These are phyloP conservation scores for Ptychodera flava DNA, from an alignment of 35 echinoderm and acorn worm genomes.

Conservation along the genomic window DNA sequence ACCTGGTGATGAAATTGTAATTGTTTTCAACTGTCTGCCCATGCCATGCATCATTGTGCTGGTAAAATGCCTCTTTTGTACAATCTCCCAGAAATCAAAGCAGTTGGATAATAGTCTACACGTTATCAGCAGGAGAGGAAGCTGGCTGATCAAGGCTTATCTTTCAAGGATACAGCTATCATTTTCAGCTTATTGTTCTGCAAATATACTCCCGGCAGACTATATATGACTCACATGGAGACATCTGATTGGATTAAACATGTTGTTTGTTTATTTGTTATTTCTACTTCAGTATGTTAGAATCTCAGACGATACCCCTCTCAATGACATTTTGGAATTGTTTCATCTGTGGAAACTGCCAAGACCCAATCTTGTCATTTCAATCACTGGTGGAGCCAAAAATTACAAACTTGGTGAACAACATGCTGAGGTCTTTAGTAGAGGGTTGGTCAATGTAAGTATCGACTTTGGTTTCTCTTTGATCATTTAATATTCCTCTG, in stretches of 20 bases:
- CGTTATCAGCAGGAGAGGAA: too few relatives aligned
- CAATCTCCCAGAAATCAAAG: too few relatives aligned
- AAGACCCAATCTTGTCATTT: constrained; percentile 67
- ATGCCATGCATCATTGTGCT: too few relatives aligned
- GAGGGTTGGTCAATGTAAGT: constrained; percentile 80
- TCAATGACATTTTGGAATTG: constrained; percentile 29
- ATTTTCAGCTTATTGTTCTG: too few relatives aligned
- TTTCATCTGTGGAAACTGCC: constrained; percentile 52
- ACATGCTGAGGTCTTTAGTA: constrained; percentile 74
- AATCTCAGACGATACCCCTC: constrained; percentile 52
- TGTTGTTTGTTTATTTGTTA: neutral
- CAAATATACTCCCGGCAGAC: too few relatives aligned
- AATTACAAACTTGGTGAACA: constrained; percentile 72
- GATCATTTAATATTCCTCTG: neutral
- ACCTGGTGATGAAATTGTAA: too few relatives aligned
- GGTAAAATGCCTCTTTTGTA: too few relatives aligned
- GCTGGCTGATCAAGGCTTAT: too few relatives aligned
- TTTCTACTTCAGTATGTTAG: constrained; percentile 58
- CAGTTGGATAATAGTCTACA: too few relatives aligned
- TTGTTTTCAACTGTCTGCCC: too few relatives aligned
- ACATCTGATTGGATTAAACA: neutral
- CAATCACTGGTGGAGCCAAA: constrained; percentile 61
- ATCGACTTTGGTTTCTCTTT: constrained; percentile 5
- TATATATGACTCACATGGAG: too few relatives aligned
- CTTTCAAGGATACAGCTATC: too few relatives aligned